phyloP scores from a whole-genome alignment of 2,888 invertebrate species.

The Tortrix viridana region DNA sequence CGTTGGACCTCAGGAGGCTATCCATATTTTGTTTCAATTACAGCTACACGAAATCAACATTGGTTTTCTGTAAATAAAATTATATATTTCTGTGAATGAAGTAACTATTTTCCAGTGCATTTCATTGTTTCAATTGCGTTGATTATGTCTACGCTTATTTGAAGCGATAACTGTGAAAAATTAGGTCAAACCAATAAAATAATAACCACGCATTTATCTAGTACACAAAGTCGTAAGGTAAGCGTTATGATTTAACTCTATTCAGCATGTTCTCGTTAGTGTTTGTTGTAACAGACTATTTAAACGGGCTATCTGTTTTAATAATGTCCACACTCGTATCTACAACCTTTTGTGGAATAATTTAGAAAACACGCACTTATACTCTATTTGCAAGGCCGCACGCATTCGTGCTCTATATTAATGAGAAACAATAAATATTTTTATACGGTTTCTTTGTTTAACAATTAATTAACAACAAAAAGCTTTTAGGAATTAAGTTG shows the following conservation, averaged over 20 bases:
- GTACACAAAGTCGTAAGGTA: constrained; percentile 25
- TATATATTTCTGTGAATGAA: neutral
- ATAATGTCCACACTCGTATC: constrained; percentile 7
- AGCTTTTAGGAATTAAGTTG: too few relatives aligned
- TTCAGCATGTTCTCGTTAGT: constrained; percentile 46
- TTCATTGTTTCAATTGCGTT: constrained; percentile 3
- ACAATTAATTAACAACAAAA: too few relatives aligned
- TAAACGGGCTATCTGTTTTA: constrained; percentile 4
- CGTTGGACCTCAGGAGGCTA: too few relatives aligned
- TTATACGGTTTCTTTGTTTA: too few relatives aligned
- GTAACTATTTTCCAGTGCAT: neutral
- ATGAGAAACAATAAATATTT: too few relatives aligned
- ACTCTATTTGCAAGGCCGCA: neutral
- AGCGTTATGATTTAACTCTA: constrained; percentile 26
- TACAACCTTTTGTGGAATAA: neutral
- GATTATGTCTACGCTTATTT: neutral
- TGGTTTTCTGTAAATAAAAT: too few relatives aligned
- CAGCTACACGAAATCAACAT: too few relatives aligned
- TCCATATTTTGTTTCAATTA: too few relatives aligned
- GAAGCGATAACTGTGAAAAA: constrained; percentile 8
- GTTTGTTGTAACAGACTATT: too few relatives aligned
- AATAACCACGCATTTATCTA: constrained; percentile 14
- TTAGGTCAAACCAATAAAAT: constrained; percentile 27
- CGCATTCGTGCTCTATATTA: too few relatives aligned
- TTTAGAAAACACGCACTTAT: neutral